phyloP scores from a whole-genome alignment of 2,888 invertebrate genomes.

The Drosophila meridiana region DNA sequence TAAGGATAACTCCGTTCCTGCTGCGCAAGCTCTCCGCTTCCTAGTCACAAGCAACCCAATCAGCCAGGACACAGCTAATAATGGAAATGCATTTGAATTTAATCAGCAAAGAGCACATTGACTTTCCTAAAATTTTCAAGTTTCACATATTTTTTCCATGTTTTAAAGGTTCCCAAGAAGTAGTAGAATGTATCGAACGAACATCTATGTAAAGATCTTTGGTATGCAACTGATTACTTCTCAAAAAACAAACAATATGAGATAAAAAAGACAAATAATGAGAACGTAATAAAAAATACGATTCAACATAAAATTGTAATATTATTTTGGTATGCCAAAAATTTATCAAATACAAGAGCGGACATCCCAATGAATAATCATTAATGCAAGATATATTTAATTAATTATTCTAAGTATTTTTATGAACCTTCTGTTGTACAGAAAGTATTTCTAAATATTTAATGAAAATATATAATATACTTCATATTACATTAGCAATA shows the following conservation, averaged over 20 bases:
- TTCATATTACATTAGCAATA: too few relatives aligned
- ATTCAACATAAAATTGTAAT: too few relatives aligned
- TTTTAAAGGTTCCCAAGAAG: background rate
- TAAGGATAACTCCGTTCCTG: constrained; percentile 51
- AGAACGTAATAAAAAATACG: background rate
- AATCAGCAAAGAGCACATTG: background rate
- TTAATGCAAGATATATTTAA: too few relatives aligned
- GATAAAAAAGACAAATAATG: background rate
- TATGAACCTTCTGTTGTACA: too few relatives aligned
- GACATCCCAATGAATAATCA: too few relatives aligned
- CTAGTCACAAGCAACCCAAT: background rate
- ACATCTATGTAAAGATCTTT: background rate
- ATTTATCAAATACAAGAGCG: too few relatives aligned
- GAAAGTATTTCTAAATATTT: too few relatives aligned
- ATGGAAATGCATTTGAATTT: background rate
- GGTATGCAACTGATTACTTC: background rate
- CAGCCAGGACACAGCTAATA: background rate
- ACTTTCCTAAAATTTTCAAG: background rate
- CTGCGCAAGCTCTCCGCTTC: constrained; percentile 29
- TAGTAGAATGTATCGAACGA: background rate
- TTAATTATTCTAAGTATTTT: too few relatives aligned
- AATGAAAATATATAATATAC: too few relatives aligned
- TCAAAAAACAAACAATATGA: background rate
- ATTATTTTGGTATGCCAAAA: too few relatives aligned
- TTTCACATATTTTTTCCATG: background rate